These are phyloP conservation scores for Microctonus aethiopoides DNA, from an alignment of 2,888 invertebrate genomes.

Conservation along the genomic window DNA sequence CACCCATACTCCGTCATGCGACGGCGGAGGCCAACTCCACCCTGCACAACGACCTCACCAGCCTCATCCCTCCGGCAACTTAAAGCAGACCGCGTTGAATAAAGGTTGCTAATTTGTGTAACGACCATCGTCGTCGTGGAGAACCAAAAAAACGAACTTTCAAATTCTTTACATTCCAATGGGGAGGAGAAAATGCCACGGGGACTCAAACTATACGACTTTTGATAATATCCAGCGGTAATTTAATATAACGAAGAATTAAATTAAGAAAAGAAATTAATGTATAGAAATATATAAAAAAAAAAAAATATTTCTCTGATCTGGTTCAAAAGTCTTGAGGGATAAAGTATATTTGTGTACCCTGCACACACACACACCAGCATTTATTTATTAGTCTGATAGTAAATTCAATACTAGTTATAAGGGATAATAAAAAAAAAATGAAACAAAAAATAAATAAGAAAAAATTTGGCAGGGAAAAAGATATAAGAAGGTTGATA, in stretches of 20 bases:
- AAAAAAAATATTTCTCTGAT: too few relatives aligned
- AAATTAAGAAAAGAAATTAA: not conserved
- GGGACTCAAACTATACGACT: slow-evolving; percentile 1
- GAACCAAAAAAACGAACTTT: not conserved
- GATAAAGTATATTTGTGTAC: not conserved
- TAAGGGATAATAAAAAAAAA: not conserved
- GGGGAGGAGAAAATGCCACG: not conserved
- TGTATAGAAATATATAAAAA: not conserved
- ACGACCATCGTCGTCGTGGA: slow-evolving; percentile 25
- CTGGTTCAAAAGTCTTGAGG: not conserved
- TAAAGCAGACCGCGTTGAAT: slow-evolving; percentile 62
- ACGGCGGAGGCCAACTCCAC: slow-evolving; percentile 9
- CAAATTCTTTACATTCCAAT: not conserved
- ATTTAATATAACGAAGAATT: not conserved
- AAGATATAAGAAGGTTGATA: not conserved
- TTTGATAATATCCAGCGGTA: not conserved
- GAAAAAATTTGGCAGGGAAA: not conserved
- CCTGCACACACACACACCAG: not conserved
- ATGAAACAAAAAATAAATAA: slow-evolving; percentile 3
- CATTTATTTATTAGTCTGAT: not conserved
- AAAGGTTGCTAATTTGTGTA: slow-evolving; percentile 56
- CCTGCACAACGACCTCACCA: slow-evolving; percentile 27
- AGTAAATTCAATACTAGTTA: not conserved
- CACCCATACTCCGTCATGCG: not conserved
- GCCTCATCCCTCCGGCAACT: slow-evolving; percentile 47